Conservation (phyloP, 2,888 invertebrate genomes). For the Andrena marginata region DNA sequence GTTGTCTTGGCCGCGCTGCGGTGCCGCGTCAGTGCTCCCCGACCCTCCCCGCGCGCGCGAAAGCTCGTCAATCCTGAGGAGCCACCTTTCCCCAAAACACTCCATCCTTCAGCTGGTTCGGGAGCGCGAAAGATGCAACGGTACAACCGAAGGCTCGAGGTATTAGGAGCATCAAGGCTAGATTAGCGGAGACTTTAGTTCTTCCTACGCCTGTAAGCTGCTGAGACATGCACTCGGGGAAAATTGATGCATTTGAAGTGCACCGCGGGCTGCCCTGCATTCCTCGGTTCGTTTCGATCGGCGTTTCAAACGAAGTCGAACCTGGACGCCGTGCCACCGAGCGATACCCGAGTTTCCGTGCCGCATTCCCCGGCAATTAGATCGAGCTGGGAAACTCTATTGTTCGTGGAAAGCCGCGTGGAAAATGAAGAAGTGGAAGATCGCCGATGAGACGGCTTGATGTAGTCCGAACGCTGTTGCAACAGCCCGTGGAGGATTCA, state of each 20-base stretch:
- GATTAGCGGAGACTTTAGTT: neutral
- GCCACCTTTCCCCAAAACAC: neutral
- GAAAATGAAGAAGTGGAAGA: neutral
- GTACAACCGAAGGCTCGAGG: neutral
- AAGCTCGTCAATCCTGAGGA: neutral
- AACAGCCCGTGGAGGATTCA: neutral
- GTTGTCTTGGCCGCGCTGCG: slow-evolving; percentile 53
- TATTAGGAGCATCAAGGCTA: neutral
- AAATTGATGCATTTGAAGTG: neutral
- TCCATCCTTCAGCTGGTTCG: neutral
- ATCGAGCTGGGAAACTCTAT: no score
- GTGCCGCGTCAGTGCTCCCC: slow-evolving; percentile 21
- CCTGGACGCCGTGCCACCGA: no score
- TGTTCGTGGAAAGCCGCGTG: neutral
- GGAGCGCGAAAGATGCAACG: neutral
- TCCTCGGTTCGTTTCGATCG: no score
- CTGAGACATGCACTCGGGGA: neutral
- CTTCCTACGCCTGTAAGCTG: neutral
- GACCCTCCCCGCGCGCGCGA: slow-evolving; percentile 26
- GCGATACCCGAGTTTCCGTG: no score
- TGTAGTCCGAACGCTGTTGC: neutral
- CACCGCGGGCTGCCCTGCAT: no score
- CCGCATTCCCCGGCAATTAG: no score
- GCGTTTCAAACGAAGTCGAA: no score
- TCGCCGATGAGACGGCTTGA: neutral